Conservation (phyloP, 2,113 vertebrate genomes). For the Furnarius figulus region DNA sequence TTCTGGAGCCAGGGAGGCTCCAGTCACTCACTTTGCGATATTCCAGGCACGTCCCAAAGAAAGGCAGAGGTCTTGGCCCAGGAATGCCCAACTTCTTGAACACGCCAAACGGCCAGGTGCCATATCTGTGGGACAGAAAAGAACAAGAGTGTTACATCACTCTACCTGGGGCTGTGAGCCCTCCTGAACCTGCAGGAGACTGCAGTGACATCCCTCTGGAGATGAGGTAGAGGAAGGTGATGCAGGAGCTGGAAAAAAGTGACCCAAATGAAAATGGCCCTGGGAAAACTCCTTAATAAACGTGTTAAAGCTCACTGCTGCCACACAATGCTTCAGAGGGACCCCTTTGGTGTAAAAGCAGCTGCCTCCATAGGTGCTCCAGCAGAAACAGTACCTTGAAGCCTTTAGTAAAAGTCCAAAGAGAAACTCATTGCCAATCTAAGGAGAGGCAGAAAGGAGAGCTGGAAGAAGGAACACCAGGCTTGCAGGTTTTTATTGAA, state of each 20-base stretch:
- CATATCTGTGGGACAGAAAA: constrained; percentile 70
- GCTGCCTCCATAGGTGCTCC: not conserved
- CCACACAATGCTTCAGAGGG: not conserved
- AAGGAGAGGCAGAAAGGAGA: not conserved
- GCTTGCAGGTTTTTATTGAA: not conserved
- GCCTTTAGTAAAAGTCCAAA: not conserved
- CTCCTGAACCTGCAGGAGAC: not conserved
- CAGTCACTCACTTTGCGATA: constrained; percentile 71
- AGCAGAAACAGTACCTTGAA: not conserved
- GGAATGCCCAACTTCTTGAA: constrained; percentile 80
- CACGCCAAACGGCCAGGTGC: constrained; percentile 72
- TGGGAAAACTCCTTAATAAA: not conserved
- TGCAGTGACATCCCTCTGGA: not conserved
- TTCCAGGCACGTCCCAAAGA: constrained; percentile 69
- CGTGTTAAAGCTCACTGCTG: not conserved
- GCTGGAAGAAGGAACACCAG: not conserved
- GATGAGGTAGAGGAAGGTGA: not conserved
- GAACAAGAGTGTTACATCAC: not conserved
- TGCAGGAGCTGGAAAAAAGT: not conserved
- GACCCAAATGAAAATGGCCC: not conserved
- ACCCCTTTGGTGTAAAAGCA: not conserved
- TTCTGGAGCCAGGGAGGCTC: not conserved
- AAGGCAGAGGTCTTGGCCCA: constrained; percentile 81
- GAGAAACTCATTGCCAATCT: not conserved
- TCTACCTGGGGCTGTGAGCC: fast-evolving